phyloP scores from a whole-genome alignment of 2,113 vertebrate genomes.

The Mesembrinibis cayennensis region DNA sequence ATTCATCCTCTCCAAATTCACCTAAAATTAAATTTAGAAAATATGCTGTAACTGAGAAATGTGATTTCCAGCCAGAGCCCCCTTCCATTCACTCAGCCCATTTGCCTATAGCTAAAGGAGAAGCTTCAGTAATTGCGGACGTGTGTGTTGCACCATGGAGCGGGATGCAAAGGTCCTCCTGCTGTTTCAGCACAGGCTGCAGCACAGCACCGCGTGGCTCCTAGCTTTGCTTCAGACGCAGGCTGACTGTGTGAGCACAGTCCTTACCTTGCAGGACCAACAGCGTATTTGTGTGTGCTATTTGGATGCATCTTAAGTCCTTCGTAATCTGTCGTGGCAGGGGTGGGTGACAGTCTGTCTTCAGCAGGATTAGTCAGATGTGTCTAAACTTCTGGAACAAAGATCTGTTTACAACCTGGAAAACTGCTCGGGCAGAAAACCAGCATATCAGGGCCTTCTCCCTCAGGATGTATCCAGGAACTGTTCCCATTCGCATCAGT shows the following conservation, averaged over 20 bases:
- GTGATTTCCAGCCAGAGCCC: background rate
- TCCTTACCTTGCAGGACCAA: background rate
- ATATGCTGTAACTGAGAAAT: background rate
- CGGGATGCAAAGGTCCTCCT: background rate
- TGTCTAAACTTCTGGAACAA: background rate
- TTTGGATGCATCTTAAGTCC: background rate
- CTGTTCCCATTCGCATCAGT: background rate
- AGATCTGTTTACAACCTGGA: conserved; percentile 11
- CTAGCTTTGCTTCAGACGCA: background rate
- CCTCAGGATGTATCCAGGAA: background rate
- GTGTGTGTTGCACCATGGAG: accelerated
- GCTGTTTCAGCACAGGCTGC: background rate
- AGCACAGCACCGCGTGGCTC: background rate
- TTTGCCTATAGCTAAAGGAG: background rate
- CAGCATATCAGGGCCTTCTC: background rate
- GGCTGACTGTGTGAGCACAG: background rate
- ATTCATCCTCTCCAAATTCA: background rate
- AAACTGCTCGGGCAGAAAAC: background rate
- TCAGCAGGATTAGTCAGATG: background rate
- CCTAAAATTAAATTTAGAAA: background rate
- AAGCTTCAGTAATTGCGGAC: background rate
- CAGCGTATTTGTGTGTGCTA: accelerated
- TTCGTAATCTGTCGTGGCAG: accelerated
- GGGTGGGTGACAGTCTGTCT: background rate
- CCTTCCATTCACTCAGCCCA: background rate